A percentile compares a stretch with the other conserved stretches of the same genome.
Evolutionary conservation across 2,797 vertebrate species (phyloP).

Genomic region (Sebastolobus alascanus): DNA sequence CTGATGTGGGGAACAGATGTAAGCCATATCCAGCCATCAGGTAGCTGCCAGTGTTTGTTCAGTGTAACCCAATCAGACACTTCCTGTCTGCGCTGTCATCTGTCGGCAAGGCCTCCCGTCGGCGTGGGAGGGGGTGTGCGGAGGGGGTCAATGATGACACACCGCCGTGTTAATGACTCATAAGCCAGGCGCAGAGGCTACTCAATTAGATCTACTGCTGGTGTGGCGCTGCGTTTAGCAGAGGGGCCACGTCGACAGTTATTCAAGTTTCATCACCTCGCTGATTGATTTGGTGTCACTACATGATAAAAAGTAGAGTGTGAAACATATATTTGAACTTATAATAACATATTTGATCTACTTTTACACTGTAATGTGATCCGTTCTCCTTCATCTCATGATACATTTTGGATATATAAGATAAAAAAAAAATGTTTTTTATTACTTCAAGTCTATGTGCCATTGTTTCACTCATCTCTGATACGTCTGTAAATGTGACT

Average conservation of each 20-base stretch:
- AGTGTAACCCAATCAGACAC: conserved; percentile 83
- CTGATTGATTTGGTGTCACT: conserved; percentile 49
- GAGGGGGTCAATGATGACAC: conserved; percentile 77
- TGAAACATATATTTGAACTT: conserved; percentile 14
- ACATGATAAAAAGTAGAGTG: conserved; percentile 17
- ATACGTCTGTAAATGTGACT: conserved; percentile 16
- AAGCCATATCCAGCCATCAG: conserved; percentile 76
- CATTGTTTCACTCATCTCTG: conserved; percentile 6
- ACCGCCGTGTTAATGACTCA: conserved; percentile 76
- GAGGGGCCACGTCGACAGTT: conserved; percentile 37
- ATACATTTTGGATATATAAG: not conserved
- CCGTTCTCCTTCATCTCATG: not conserved
- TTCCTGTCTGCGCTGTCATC: conserved; percentile 85
- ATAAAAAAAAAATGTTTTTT: not conserved
- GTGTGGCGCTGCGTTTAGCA: conserved; percentile 33
- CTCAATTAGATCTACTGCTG: conserved; percentile 64
- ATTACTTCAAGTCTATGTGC: not conserved
- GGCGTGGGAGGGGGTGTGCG: conserved; percentile 35
- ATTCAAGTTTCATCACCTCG: conserved; percentile 51
- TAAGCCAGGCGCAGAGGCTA: conserved; percentile 55
- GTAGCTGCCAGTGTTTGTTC: conserved; percentile 85
- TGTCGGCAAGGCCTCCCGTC: conserved; percentile 76
- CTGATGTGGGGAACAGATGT: conserved; percentile 84
- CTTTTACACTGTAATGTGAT: not conserved
- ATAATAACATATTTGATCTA: not conserved